phyloP scores from a whole-genome alignment of 37 sponge, comb jelly and placozoan genomes.

The Corticium candelabrum region DNA sequence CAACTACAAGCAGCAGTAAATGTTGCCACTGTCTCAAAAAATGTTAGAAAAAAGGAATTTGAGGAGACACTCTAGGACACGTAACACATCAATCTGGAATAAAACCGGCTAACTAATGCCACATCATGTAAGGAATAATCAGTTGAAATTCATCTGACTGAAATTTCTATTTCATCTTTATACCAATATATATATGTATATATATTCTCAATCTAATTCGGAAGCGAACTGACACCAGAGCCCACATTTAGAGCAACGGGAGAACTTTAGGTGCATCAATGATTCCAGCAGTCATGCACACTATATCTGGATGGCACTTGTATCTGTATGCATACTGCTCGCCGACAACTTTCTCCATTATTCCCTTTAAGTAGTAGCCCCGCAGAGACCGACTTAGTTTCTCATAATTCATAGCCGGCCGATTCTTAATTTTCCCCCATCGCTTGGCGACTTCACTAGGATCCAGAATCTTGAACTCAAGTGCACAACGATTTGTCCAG shows the following conservation, averaged over 20 bases:
- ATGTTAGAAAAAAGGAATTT: no score
- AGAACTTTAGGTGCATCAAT: neutral
- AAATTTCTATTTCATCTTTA: no score
- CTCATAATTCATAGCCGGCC: slow-evolving; percentile 19
- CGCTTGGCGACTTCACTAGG: slow-evolving; percentile 11
- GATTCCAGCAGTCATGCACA: neutral
- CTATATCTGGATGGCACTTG: slow-evolving; percentile 5
- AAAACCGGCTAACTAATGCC: no score
- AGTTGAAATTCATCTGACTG: no score
- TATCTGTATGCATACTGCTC: slow-evolving; percentile 11
- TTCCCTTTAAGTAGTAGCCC: slow-evolving; percentile 17
- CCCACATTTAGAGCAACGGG: neutral
- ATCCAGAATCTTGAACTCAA: slow-evolving; percentile 9
- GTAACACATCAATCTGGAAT: no score
- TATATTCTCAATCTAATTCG: no score
- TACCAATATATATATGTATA: no score
- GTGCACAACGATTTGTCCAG: neutral
- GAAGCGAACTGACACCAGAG: no score
- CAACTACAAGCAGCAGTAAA: no score
- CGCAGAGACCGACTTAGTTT: slow-evolving; percentile 17
- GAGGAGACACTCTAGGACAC: no score
- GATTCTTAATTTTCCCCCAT: slow-evolving; percentile 16
- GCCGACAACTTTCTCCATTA: slow-evolving; percentile 17
- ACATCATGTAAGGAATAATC: no score
- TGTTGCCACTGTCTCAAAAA: no score